phyloP scores from a whole-genome alignment of 2,797 vertebrate species.

The Malacoctenus gilli region DNA sequence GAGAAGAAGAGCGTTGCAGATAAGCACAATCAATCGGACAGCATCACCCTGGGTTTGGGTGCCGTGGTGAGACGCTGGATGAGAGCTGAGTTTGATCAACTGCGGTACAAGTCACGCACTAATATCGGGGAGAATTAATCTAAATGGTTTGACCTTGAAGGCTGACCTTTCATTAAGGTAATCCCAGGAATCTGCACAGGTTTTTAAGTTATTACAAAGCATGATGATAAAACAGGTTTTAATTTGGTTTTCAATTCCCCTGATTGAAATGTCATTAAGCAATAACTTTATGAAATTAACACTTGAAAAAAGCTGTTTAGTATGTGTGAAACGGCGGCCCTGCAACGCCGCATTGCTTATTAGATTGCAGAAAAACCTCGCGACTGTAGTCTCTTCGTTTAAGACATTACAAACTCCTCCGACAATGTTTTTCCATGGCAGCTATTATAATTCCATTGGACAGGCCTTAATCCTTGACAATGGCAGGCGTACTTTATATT shows the following conservation, averaged over 20 bases:
- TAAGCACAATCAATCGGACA: constrained; percentile 75
- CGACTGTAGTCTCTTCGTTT: constrained; percentile 11
- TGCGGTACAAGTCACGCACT: constrained; percentile 15
- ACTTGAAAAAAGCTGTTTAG: constrained; percentile 25
- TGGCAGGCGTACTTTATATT: constrained; percentile 56
- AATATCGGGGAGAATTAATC: constrained; percentile 35
- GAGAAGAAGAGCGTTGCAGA: constrained; percentile 41
- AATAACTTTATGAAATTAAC: constrained; percentile 19
- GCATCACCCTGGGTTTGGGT: constrained; percentile 50
- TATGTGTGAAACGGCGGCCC: constrained; percentile 15
- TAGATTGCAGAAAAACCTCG: constrained; percentile 12
- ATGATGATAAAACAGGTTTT: constrained; percentile 40
- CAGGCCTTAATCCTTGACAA: constrained; percentile 62
- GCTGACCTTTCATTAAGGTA: constrained; percentile 56
- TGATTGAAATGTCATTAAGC: constrained; percentile 50
- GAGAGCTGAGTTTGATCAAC: constrained; percentile 38
- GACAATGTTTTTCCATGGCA: constrained; percentile 11
- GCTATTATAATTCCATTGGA: constrained; percentile 52
- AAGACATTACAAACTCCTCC: constrained; percentile 22
- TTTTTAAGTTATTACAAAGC: constrained; percentile 39
- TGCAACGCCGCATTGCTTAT: constrained; percentile 19
- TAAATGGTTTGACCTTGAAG: constrained; percentile 57
- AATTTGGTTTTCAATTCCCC: constrained; percentile 44
- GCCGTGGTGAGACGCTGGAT: constrained; percentile 24
- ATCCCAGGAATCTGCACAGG: constrained; percentile 43